Base-by-base conservation (phyloP, 2,113 vertebrate genomes). In the Mola mola region DNA sequence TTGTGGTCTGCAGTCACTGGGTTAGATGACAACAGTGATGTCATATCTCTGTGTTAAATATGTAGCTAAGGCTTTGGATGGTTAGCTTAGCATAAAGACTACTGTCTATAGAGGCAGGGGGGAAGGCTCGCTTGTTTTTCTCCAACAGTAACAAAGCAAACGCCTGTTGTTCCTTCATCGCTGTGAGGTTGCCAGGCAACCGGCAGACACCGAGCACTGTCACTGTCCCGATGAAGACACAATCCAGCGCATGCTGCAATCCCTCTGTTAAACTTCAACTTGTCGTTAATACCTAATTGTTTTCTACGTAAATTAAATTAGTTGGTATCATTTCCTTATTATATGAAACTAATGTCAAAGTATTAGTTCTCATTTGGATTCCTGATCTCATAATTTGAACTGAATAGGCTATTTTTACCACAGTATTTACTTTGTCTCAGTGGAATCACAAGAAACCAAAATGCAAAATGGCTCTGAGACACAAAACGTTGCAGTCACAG, bases 401-500 rank as follows among this genome's bases (percentile, higher is more conserved):
- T n/a, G n/a, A n/a, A n/a, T n/a, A n/a, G n/a, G n/a, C n/a, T n/a
- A n/a, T n/a, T n/a, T n/a, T n/a, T n/a, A n/a, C n/a, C n/a, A n/a
- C n/a, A n/a, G n/a, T n/a, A n/a, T 26, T 48, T 25, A 22, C 52
- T 29, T 46, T 13, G 28, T 19, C 11, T 6, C 31, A 3, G 5
- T 33, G 3, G 34, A 13, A 21, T 21, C 3, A 2, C 2, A 10
- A 55, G 1, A 40, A 38, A 28, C 3, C 7, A 22, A 38, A 29
- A 22, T 44, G 11, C n/a, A 11, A 48, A 56, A 50, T 24, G 6
- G 2, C 16, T 68, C 16, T 0, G 25, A 37, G 46, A 43, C 10
- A 13, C n/a, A 53, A 21, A 20, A 24, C 17, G 38, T 31, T 66
- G 49, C 40, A 34, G 57, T 33, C 40, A 37, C 41, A 53, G 38